Conservation (phyloP, 2,797 vertebrate species). For the Cacajao melanocephalus region DNA sequence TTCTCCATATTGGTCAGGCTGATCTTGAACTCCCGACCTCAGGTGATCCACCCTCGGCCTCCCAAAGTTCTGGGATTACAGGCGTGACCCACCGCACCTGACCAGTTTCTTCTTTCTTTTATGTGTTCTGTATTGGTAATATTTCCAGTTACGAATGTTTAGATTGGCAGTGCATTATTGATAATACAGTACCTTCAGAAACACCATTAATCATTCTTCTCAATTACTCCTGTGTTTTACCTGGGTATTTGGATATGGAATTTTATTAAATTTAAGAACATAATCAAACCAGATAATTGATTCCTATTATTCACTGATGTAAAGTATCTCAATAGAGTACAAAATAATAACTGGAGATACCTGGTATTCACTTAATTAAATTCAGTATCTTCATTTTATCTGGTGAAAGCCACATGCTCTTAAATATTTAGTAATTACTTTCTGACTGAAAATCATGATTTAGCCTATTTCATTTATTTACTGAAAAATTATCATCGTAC, state of each 20-base stretch:
- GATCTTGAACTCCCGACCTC: too few species aligned
- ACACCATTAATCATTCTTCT: not conserved
- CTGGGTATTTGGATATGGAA: not conserved
- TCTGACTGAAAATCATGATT: not conserved
- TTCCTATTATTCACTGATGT: not conserved
- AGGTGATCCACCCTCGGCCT: too few species aligned
- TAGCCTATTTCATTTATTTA: not conserved
- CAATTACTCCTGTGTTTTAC: not conserved
- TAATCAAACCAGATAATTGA: not conserved
- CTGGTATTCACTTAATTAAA: not conserved
- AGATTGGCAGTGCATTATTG: not conserved
- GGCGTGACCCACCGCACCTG: too few species aligned
- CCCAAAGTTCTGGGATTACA: too few species aligned
- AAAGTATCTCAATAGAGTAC: not conserved
- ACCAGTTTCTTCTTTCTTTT: not conserved
- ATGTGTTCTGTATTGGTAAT: not conserved
- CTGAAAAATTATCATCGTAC: not conserved
- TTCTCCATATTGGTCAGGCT: too few species aligned
- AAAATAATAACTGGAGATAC: not conserved
- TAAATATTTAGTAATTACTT: constrained; percentile 16
- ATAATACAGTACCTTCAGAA: not conserved
- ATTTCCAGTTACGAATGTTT: not conserved
- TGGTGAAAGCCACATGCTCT: not conserved
- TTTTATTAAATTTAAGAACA: not conserved
- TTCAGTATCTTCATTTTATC: not conserved